Conservation (phyloP, 2,888 invertebrate species). For the Pimpla rufipes region DNA sequence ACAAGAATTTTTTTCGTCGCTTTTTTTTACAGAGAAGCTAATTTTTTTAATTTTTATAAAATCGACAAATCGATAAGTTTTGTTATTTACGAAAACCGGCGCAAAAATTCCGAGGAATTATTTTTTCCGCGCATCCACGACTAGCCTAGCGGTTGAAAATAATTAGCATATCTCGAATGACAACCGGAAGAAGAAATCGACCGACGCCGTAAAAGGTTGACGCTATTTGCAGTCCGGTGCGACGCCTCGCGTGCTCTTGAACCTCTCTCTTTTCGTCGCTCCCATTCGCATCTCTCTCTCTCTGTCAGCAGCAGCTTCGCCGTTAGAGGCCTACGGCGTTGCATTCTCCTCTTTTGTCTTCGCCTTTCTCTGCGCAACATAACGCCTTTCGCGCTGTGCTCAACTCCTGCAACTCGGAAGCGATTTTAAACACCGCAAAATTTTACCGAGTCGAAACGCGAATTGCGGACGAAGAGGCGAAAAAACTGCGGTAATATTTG, state of each 20-base stretch:
- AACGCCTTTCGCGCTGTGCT: background rate
- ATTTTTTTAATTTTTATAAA: too few relatives aligned
- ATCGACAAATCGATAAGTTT: too few relatives aligned
- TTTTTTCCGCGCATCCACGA: too few relatives aligned
- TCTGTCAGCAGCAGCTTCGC: conserved; percentile 21
- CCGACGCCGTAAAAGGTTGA: background rate
- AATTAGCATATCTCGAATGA: conserved; percentile 35
- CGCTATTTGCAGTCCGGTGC: conserved; percentile 29
- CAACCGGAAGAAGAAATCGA: conserved; percentile 29
- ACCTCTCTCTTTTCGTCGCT: background rate
- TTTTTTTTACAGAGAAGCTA: too few relatives aligned
- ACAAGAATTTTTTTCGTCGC: too few relatives aligned
- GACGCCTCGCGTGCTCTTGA: background rate
- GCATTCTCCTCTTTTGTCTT: conserved; percentile 9
- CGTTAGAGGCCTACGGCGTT: conserved; percentile 29
- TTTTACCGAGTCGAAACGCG: background rate
- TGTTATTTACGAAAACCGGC: too few relatives aligned
- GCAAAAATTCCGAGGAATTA: too few relatives aligned
- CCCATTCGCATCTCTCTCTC: background rate
- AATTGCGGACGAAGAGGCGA: background rate
- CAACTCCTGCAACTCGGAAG: background rate
- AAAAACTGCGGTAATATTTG: background rate
- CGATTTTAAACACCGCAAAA: background rate
- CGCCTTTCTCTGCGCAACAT: background rate
- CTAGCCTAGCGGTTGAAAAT: background rate